phyloP scores from a whole-genome alignment of 2,797 vertebrate species.

The Balearica regulorum region DNA sequence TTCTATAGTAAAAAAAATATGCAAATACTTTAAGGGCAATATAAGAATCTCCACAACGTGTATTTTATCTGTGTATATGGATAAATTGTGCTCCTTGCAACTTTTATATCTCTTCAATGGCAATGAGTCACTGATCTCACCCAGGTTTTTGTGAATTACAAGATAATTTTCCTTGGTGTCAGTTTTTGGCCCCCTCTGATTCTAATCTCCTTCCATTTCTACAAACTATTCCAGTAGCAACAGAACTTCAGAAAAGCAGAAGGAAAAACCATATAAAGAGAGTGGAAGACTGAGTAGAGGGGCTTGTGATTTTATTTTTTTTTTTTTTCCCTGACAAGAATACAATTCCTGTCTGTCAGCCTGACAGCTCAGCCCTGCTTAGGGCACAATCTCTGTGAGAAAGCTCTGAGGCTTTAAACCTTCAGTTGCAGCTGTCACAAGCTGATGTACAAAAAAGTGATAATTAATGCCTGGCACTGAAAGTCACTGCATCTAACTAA shows the following conservation, averaged over 20 bases:
- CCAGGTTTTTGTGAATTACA: neutral
- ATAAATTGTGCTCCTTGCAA: neutral
- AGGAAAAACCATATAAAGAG: neutral
- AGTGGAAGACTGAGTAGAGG: neutral
- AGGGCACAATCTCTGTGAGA: neutral
- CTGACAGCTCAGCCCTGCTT: neutral
- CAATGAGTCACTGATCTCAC: neutral
- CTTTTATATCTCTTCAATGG: neutral
- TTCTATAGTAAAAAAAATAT: neutral
- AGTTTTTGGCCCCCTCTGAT: neutral
- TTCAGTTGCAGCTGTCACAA: neutral
- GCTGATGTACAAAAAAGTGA: neutral
- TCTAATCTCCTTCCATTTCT: neutral
- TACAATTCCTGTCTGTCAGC: neutral
- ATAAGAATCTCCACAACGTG: neutral
- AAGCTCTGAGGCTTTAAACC: neutral
- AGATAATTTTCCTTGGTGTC: neutral
- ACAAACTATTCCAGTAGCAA: neutral
- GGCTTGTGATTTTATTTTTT: neutral
- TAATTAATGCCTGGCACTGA: neutral
- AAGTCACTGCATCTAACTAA: neutral
- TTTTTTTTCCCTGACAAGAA: neutral
- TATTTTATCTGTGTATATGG: neutral
- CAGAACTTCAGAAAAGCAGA: neutral
- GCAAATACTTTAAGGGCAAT: neutral